Percentiles rank a stretch among this genome's conserved stretches.
phyloP scores from a whole-genome alignment of 2,888 invertebrate genomes.

The Eubasilissa splendida region DNA sequence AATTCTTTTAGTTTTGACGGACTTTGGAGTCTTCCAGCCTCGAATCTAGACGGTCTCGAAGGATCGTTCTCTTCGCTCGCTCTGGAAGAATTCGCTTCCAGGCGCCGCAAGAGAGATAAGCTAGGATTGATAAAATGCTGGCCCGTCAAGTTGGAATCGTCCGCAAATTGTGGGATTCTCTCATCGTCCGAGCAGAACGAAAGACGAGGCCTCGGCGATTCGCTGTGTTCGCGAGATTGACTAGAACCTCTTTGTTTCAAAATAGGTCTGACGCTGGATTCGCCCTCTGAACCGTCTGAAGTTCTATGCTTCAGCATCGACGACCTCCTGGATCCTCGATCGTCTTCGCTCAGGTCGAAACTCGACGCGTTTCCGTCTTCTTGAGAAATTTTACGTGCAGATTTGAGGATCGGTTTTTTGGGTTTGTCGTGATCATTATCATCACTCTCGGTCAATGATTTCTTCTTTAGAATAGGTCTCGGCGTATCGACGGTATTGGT shows the following conservation, averaged over 20 bases:
- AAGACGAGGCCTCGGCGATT: conserved; percentile 77
- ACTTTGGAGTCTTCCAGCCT: conserved; percentile 63
- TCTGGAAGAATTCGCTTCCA: conserved; percentile 25
- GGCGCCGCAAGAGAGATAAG: conserved; percentile 29
- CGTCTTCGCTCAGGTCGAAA: conserved; percentile 73
- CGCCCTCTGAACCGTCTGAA: conserved; percentile 73
- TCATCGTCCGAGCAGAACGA: conserved; percentile 75
- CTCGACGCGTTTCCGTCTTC: conserved; percentile 74
- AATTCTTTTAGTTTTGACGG: conserved; percentile 60
- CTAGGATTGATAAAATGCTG: conserved; percentile 41
- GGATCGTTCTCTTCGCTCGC: conserved; percentile 40
- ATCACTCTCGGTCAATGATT: conserved; percentile 83
- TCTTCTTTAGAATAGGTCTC: conserved; percentile 90
- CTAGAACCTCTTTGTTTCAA: conserved; percentile 77
- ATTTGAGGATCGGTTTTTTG: conserved; percentile 84
- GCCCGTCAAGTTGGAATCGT: conserved; percentile 31
- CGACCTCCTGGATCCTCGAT: conserved; percentile 73
- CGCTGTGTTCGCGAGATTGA: conserved; percentile 74
- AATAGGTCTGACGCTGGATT: conserved; percentile 76
- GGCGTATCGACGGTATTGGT: conserved; percentile 70
- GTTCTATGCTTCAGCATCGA: conserved; percentile 73
- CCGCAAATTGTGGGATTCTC: conserved; percentile 34
- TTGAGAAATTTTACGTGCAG: conserved; percentile 77
- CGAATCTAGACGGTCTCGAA: conserved; percentile 58
- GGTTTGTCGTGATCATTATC: conserved; percentile 82